These are phyloP conservation scores for Drosophila nannoptera DNA, from an alignment of 1,140 invertebrate genomes.

Conservation along the genomic window DNA sequence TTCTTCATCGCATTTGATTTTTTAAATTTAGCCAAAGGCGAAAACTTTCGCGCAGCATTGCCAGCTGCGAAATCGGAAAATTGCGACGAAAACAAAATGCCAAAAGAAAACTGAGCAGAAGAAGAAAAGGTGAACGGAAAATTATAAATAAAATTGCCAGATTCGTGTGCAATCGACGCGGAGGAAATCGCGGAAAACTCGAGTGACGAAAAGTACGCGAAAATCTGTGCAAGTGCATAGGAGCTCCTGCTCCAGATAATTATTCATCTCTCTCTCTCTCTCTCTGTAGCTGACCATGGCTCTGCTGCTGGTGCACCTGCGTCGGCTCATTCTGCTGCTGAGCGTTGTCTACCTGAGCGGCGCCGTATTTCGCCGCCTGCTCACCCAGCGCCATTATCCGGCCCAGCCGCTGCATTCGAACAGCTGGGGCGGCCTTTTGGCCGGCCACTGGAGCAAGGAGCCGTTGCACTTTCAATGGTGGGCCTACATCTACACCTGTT, in stretches of 20 bases:
- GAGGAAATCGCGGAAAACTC: conserved; percentile 7
- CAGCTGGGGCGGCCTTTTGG: conserved; percentile 27
- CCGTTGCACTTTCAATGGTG: conserved; percentile 74
- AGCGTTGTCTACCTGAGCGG: conserved; percentile 73
- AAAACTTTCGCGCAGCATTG: conserved; percentile 53
- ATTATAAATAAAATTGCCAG: conserved; percentile 38
- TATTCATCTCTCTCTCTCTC: not conserved
- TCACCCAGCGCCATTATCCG: conserved; percentile 57
- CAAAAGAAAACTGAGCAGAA: conserved; percentile 21
- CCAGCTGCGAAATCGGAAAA: conserved; percentile 47
- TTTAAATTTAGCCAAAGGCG: conserved; percentile 4
- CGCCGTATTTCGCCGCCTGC: conserved; percentile 55
- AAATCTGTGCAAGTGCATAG: not conserved
- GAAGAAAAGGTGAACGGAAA: conserved; percentile 15
- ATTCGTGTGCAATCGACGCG: conserved; percentile 5
- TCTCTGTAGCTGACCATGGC: conserved; percentile 46
- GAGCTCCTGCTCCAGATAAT: too few relatives aligned
- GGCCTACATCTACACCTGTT: conserved; percentile 75
- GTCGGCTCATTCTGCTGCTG: conserved; percentile 69
- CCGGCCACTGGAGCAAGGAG: conserved; percentile 42
- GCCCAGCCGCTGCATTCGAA: conserved; percentile 55
- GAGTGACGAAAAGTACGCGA: conserved; percentile 15
- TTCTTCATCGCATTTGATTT: too few relatives aligned
- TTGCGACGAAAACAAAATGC: conserved; percentile 67
- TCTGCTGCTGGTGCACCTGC: conserved; percentile 67